Evolutionary conservation across 2,113 vertebrate species (phyloP), one percentile per base, ranked within the genome.

Genomic region (Nothocercus julius): DNA sequence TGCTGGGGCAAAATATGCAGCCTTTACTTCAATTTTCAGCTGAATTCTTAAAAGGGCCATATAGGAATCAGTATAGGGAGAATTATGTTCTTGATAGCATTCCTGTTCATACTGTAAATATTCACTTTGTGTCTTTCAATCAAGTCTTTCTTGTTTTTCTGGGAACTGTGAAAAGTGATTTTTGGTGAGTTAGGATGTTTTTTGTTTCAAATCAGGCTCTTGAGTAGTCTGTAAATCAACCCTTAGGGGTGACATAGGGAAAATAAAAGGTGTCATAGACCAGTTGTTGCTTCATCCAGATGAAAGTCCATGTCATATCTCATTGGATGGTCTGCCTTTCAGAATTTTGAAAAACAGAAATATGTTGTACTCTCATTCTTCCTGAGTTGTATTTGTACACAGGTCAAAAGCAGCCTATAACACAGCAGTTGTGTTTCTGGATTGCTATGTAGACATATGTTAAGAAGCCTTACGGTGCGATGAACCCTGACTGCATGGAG

Each of bases 391-490:
- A 4, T 13, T 44, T 32, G 18, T 51, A 73, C 59, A 79, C 19
- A 83, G 85, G 72, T 87, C 79, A 90, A 85, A 32, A 47, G 7
- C 59, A 54, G 25, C 11, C 74, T 72, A n/a, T 27, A 72, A 63
- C 30, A 44, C 5, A 53, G 30, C 20, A 66, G 42, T 36, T 80
- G 11, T n/a, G 54, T 90, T 82, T 85, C 68, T 90, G 77, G n/a
- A 25, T 79, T 88, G 68, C 45, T 77, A 12, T 67, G n/a, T 18
- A 86, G 70, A 66, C 62, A 73, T 66, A 62, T 61, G n/a, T 83
- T 86, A 88, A 78, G 64, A 95, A 85, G 32, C 21, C 21, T 34
- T 38, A 44, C 44, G 81, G 68, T 85, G 38, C 40, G 82, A 38
- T 87, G 67, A 92, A 76, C 87, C 32, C 25, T 70, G 78, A 53